These are phyloP conservation scores for Selenia dentaria DNA, from an alignment of 2,888 invertebrate genomes.

Conservation along the genomic window DNA sequence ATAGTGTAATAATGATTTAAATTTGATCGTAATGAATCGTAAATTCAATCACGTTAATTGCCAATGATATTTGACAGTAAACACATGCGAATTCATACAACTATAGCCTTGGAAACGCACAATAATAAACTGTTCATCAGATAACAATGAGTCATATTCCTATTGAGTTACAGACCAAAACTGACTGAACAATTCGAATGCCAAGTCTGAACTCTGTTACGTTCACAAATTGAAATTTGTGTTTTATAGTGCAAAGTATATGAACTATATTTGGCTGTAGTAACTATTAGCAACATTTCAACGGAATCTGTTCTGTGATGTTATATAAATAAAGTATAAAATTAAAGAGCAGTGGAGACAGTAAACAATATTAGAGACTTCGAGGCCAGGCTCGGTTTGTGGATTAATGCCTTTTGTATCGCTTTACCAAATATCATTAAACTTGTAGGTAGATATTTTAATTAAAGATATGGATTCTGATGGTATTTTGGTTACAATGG, in stretches of 20 bases:
- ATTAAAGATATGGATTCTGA: slow-evolving; percentile 5
- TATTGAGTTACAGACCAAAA: not conserved
- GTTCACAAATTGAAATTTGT: not conserved
- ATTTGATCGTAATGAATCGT: too few species aligned
- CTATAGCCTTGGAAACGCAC: slow-evolving; percentile 12
- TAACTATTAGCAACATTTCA: not conserved
- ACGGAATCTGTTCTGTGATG: not conserved
- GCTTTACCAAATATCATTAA: slow-evolving; percentile 29
- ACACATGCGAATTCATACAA: slow-evolving; percentile 12
- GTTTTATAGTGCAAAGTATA: not conserved
- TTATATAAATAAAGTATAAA: not conserved
- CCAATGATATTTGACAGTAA: slow-evolving; percentile 16
- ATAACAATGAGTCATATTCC: slow-evolving; percentile 1
- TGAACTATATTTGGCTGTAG: slow-evolving; percentile 1
- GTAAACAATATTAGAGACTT: slow-evolving; percentile 20
- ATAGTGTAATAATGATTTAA: too few species aligned
- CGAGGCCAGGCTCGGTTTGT: slow-evolving; percentile 20
- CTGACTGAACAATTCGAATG: slow-evolving; percentile 7
- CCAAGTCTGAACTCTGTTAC: not conserved
- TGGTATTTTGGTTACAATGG: too few species aligned
- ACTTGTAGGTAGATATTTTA: slow-evolving; percentile 7
- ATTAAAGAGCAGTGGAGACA: not conserved
- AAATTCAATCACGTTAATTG: slow-evolving; percentile 11
- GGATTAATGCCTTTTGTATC: slow-evolving; percentile 27
- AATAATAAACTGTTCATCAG: not conserved